Base-by-base conservation (phyloP, 2,888 invertebrate genomes). In the Bimastos eiseni region DNA sequence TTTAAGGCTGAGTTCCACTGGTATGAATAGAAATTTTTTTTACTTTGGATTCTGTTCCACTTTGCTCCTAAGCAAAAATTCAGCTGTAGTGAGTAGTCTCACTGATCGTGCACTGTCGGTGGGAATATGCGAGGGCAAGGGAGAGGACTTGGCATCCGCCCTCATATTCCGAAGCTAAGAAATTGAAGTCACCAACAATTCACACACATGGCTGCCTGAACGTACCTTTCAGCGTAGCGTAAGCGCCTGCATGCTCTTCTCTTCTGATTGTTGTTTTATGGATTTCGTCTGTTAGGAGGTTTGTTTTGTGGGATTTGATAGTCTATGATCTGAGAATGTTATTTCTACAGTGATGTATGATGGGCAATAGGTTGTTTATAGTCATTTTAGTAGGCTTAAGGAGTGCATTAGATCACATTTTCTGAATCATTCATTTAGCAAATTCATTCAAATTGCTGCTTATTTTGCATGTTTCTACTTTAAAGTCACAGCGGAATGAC, bases 401-500 rank as follows among this genome's bases (percentile, higher is more conserved):
- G 8, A n/a, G n/a, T 70, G 70, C 11, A n/a, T 11, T 13, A n/a
- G n/a, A n/a, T 1, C 11, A n/a, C 70, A 11, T 70, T 8, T 70
- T n/a, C n/a, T 70, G 30, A 70, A n/a, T 70, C 70, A 70, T 70
- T 70, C 8, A n/a, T 70, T 70, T 8, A n/a, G 30, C 70, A 70
- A 24, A 49, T 44, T 44, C 17, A 44, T 44, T 44, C 44, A 44
- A 44, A 6, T 44, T 44, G 44, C 17, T 17, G 17, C 15, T 13
- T 17, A 13, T 6, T 44, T 36, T 24, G 86, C 21, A 13, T 37
- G 34, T 86, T 37, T 86, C 36, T 86, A 6, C 19, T 36, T 33
- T 86, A 1, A 34, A 86, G 86, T 36, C 86, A 8, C 86, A 86
- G 19, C 86, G 86, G 24, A 86, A 86, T 86, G 86, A 86, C 86